phyloP scores from a whole-genome alignment of 2,888 invertebrate species.

The Bellardia pandia region DNA sequence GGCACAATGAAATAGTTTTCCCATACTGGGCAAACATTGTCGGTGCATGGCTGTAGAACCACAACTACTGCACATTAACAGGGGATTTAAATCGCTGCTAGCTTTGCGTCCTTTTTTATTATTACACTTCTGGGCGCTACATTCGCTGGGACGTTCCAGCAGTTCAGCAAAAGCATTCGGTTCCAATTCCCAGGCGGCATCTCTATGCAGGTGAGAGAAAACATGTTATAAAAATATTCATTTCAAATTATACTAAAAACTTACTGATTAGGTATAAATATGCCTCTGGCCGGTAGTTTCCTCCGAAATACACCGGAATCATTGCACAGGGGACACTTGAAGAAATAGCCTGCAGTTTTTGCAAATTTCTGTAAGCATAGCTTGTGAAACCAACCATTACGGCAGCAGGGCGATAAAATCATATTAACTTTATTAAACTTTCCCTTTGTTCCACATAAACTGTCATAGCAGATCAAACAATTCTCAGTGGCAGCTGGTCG shows the following conservation, averaged over 20 bases:
- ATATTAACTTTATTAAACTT: conserved; percentile 84
- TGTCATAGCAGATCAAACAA: conserved; percentile 90
- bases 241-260: conserved; percentile 75
- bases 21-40: conserved; percentile 49
- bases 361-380: conserved; percentile 90
- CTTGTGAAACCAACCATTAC: conserved; percentile 91
- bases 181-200: conserved; percentile 92
- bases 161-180: conserved; percentile 91
- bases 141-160: conserved; percentile 86
- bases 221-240: not conserved
- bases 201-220: conserved; percentile 84
- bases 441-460: conserved; percentile 74
- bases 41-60: conserved; percentile 77
- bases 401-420: conserved; percentile 91
- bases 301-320: conserved; percentile 86
- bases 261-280: conserved; percentile 92
- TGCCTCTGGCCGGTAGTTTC: conserved; percentile 85
- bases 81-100: conserved; percentile 58
- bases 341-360: conserved; percentile 90
- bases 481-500: conserved; percentile 73
- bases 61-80: conserved; percentile 78
- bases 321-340: conserved; percentile 93
- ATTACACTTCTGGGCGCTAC: conserved; percentile 86
- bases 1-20: conserved; percentile 66
- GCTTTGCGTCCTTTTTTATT: conserved; percentile 86